Evolutionary conservation across 2,113 vertebrate species (phyloP).

Genomic region (Erythrolamprus reginae): DNA sequence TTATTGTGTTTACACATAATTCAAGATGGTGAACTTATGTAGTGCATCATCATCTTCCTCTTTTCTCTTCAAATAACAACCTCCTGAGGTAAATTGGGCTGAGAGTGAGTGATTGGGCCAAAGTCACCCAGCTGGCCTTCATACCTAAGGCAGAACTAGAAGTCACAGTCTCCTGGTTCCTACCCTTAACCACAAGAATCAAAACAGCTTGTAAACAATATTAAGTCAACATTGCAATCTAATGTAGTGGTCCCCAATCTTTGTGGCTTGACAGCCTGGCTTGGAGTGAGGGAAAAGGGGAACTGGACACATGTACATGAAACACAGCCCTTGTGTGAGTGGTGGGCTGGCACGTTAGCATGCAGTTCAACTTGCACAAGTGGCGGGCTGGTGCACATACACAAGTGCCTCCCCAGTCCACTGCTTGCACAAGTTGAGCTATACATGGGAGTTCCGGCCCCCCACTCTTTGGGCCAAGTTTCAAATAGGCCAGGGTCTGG

Average conservation of each 20-base stretch:
- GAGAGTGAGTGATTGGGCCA: neutral
- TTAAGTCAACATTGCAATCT: neutral
- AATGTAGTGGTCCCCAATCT: neutral
- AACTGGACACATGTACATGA: neutral
- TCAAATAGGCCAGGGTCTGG: neutral
- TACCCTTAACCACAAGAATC: neutral
- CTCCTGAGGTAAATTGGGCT: neutral
- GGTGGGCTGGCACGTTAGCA: neutral
- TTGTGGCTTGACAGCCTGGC: neutral
- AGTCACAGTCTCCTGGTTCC: neutral
- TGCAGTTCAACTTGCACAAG: neutral
- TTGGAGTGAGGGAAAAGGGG: neutral
- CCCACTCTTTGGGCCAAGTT: neutral
- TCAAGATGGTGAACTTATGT: neutral
- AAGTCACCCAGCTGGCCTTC: neutral
- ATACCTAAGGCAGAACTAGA: neutral
- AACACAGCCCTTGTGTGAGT: neutral
- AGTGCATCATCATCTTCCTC: neutral
- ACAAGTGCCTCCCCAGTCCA: neutral
- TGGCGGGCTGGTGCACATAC: neutral
- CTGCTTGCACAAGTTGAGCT: too few species aligned
- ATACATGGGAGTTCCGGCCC: fast-evolving
- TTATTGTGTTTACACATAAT: neutral
- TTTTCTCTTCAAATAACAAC: neutral
- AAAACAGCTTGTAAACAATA: neutral